Conservation (phyloP, 1,140 invertebrate species). For the Teleogryllus occipitalis region DNA sequence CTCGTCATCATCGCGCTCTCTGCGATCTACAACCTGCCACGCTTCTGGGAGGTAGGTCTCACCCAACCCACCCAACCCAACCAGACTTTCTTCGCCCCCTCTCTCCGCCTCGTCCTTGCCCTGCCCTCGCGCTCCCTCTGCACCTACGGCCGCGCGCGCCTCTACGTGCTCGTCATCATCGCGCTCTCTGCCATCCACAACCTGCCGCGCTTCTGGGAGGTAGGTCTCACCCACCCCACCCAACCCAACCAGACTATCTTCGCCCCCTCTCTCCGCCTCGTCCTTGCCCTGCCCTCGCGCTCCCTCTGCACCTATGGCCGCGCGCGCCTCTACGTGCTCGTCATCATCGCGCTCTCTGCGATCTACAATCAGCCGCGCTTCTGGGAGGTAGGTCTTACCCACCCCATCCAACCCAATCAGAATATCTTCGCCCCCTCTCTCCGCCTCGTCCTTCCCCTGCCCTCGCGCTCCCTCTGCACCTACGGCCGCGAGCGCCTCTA, state of each 20-base stretch:
- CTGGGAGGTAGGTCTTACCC: too few species aligned
- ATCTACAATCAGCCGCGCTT: slow-evolving; percentile 79
- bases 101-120: too few species aligned
- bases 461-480: slow-evolving; percentile 80
- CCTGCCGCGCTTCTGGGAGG: slow-evolving; percentile 50
- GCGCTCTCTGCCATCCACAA: slow-evolving; percentile 82
- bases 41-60: slow-evolving; percentile 35
- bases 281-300: slow-evolving; percentile 72
- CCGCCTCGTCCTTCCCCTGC: slow-evolving; percentile 68
- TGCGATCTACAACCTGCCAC: slow-evolving; percentile 77
- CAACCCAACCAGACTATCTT: too few species aligned
- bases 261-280: too few species aligned
- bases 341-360: slow-evolving; percentile 70
- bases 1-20: slow-evolving; percentile 71
- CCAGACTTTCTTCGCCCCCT: too few species aligned
- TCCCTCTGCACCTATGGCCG: slow-evolving; percentile 79
- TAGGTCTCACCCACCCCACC: background rate
- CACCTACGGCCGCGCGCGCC: slow-evolving; percentile 78
- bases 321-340: slow-evolving; percentile 72
- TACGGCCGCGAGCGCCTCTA: slow-evolving; percentile 79
- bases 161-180: slow-evolving; percentile 76
- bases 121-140: slow-evolving; percentile 78
- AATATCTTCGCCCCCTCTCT: too few species aligned
- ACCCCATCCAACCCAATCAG: too few species aligned
- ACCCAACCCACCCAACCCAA: background rate